Conservation (phyloP, 2,888 invertebrate species). For the Acanthosepion esculentum region DNA sequence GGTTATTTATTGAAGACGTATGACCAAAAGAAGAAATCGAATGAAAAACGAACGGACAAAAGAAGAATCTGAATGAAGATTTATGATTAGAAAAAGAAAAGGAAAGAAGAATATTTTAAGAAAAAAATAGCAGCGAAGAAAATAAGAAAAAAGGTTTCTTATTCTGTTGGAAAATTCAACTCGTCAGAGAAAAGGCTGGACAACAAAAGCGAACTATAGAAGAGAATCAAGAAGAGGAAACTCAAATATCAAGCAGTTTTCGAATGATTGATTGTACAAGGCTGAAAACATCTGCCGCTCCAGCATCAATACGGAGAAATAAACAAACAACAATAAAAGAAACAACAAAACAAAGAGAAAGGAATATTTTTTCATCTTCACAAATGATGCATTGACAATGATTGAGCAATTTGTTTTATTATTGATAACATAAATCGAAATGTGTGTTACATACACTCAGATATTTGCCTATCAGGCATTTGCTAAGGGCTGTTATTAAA, state of each 20-base stretch:
- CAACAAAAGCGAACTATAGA: background rate
- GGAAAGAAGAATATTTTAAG: no score
- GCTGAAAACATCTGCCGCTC: background rate
- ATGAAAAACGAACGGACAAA: no score
- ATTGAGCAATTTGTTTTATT: slow-evolving; percentile 21
- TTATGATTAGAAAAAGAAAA: no score
- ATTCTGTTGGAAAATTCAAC: background rate
- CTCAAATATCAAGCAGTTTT: background rate
- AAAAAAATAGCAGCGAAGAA: background rate
- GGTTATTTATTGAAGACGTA: no score
- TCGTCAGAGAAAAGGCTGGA: background rate
- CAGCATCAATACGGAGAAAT: background rate
- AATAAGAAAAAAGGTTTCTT: background rate
- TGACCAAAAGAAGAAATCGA: no score
- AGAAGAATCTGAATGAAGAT: no score
- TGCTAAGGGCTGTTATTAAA: background rate
- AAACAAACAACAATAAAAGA: background rate
- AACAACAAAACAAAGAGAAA: background rate
- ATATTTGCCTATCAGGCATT: background rate
- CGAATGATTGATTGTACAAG: background rate
- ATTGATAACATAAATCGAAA: background rate
- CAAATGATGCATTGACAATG: background rate
- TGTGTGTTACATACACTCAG: background rate
- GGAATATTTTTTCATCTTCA: background rate
- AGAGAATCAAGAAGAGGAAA: background rate